Conservation (phyloP, 92 coral and sea anemone genomes). For the Umimayanthus chanpuru region DNA sequence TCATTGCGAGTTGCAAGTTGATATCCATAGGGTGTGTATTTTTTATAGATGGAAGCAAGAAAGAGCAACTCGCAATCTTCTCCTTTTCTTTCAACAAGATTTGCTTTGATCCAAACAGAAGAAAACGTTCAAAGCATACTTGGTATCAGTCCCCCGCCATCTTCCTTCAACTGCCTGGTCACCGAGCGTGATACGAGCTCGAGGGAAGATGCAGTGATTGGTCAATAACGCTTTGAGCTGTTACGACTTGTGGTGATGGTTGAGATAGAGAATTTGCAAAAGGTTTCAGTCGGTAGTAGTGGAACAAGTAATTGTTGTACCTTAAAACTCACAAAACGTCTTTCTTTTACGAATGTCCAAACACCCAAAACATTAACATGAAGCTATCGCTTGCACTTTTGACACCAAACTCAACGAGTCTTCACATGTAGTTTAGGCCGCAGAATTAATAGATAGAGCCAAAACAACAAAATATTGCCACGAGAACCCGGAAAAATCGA, state of each 20-base stretch:
- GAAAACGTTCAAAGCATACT: too few relatives aligned
- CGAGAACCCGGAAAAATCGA: too few relatives aligned
- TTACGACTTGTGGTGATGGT: background rate
- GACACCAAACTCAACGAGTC: background rate
- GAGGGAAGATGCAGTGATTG: background rate
- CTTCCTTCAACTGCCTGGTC: background rate
- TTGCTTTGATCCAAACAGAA: background rate
- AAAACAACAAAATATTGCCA: too few relatives aligned
- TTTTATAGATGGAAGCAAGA: too few relatives aligned
- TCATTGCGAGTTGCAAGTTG: background rate
- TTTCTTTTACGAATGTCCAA: too few relatives aligned
- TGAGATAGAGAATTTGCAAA: background rate
- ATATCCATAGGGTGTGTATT: background rate
- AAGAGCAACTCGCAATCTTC: too few relatives aligned
- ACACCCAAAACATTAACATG: background rate
- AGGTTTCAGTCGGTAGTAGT: background rate
- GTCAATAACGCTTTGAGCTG: too few relatives aligned
- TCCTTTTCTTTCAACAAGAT: background rate
- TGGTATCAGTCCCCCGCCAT: too few relatives aligned
- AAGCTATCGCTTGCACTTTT: background rate
- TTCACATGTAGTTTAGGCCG: background rate
- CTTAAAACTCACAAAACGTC: background rate
- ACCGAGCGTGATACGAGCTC: background rate
- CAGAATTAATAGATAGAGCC: background rate
- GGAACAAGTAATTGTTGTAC: background rate